These are phyloP conservation scores for Rattus rattus DNA, from an alignment of 2,113 vertebrate species.

Conservation along the genomic window DNA sequence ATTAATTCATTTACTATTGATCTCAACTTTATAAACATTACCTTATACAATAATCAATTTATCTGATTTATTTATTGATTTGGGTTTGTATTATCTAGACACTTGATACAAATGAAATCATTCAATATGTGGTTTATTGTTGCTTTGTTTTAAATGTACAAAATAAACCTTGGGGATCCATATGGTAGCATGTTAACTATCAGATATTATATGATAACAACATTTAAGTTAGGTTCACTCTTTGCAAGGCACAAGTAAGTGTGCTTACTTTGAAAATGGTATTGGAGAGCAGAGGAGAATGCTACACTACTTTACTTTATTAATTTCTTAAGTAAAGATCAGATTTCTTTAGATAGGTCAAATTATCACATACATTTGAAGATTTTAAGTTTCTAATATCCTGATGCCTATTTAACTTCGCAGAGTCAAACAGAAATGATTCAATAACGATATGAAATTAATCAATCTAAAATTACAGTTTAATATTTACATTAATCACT, in stretches of 20 bases:
- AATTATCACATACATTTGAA: not conserved
- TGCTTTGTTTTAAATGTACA: not conserved
- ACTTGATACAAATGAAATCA: not conserved
- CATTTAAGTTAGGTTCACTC: not conserved
- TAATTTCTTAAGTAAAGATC: not conserved
- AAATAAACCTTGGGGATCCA: not conserved
- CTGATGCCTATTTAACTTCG: not conserved
- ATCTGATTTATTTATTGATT: not conserved
- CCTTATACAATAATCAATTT: not conserved
- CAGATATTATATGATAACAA: not conserved
- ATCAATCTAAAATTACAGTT: not conserved
- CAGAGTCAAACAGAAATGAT: not conserved
- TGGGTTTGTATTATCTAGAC: not conserved
- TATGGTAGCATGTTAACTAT: not conserved
- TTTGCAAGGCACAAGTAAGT: not conserved
- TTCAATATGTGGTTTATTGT: not conserved
- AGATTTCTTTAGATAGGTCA: not conserved
- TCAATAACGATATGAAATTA: not conserved
- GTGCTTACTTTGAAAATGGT: not conserved
- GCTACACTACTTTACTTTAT: too few relatives aligned
- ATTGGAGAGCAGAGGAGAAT: not conserved
- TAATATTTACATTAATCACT: not conserved
- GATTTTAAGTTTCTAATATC: not conserved
- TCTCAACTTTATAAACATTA: not conserved
- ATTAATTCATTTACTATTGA: not conserved